Percentiles rank a stretch among this genome's conserved stretches.
These are phyloP conservation scores for Thaumatotibia leucotreta DNA, from an alignment of 1,140 invertebrate genomes.

Conservation along the genomic window DNA sequence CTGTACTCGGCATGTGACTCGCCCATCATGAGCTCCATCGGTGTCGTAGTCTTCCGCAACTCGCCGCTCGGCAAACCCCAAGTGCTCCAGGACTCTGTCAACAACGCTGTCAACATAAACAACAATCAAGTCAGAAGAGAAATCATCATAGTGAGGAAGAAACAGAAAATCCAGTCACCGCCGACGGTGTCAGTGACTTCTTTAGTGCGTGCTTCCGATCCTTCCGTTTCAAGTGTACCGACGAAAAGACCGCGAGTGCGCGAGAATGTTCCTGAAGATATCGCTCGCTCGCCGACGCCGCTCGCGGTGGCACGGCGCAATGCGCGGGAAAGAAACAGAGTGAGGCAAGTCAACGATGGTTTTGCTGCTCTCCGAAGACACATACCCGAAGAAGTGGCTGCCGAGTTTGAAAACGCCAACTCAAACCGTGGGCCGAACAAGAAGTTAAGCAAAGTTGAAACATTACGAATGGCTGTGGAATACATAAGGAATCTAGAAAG, in stretches of 20 bases:
- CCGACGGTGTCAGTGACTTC: slow-evolving; percentile 63
- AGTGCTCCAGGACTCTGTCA: slow-evolving; percentile 72
- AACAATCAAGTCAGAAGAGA: slow-evolving; percentile 60
- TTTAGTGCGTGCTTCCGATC: slow-evolving; percentile 52
- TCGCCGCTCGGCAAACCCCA: slow-evolving; percentile 61
- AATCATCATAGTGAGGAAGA: slow-evolving; percentile 70
- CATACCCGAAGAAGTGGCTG: slow-evolving; percentile 86
- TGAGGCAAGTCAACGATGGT: slow-evolving; percentile 95
- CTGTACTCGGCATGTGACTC: slow-evolving; percentile 26
- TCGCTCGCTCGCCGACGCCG: slow-evolving; percentile 79
- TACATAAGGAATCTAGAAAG: slow-evolving; percentile 93
- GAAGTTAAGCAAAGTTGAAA: slow-evolving; percentile 97
- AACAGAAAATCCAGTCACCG: slow-evolving; percentile 50
- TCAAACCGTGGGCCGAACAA: slow-evolving; percentile 86
- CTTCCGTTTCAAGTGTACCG: slow-evolving; percentile 27
- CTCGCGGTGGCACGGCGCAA: slow-evolving; percentile 93
- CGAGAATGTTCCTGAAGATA: slow-evolving; percentile 48
- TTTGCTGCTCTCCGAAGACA: slow-evolving; percentile 91
- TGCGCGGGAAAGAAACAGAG: slow-evolving; percentile 94
- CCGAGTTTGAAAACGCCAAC: slow-evolving; percentile 79
- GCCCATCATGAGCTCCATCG: slow-evolving; percentile 65
- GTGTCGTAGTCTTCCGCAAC: slow-evolving; percentile 66
- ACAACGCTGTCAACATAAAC: slow-evolving; percentile 71
- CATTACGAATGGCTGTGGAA: slow-evolving; percentile 93
- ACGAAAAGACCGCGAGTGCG: slow-evolving; percentile 47